phyloP scores from a whole-genome alignment of 2,113 vertebrate species.

The Mirounga angustirostris region DNA sequence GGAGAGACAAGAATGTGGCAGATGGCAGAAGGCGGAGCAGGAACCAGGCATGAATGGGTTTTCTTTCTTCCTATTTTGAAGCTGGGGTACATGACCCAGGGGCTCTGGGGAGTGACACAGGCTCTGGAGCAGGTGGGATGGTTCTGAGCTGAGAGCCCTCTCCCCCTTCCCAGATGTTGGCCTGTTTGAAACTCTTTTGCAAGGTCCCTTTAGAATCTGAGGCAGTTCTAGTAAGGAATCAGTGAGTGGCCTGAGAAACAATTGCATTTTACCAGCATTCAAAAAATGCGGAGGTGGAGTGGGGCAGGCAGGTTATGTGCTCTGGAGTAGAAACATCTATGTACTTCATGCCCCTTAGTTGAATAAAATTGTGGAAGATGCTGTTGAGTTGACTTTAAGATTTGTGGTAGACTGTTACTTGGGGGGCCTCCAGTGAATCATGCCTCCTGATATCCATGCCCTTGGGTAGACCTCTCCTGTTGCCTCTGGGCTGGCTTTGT shows the following conservation, averaged over 20 bases:
- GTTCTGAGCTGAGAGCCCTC: background rate
- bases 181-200: background rate
- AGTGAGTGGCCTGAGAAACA: background rate
- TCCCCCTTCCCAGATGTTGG: background rate
- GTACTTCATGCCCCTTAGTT: background rate
- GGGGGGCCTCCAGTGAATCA: background rate
- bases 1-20: background rate
- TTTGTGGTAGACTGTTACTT: background rate
- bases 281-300: background rate
- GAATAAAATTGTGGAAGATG: background rate
- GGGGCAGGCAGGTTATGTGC: too few relatives aligned
- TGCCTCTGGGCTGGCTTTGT: background rate
- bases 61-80: background rate
- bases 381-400: background rate
- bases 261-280: background rate
- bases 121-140: background rate
- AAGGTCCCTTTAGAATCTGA: background rate
- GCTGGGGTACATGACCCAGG: background rate
- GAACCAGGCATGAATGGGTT: fast-evolving
- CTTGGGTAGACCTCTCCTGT: background rate
- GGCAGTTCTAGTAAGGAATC: background rate
- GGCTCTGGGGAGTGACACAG: background rate
- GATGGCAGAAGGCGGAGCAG: background rate
- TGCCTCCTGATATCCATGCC: background rate
- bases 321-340: background rate